phyloP scores from a whole-genome alignment of 1,140 invertebrate species.

The Drosophila nasuta region DNA sequence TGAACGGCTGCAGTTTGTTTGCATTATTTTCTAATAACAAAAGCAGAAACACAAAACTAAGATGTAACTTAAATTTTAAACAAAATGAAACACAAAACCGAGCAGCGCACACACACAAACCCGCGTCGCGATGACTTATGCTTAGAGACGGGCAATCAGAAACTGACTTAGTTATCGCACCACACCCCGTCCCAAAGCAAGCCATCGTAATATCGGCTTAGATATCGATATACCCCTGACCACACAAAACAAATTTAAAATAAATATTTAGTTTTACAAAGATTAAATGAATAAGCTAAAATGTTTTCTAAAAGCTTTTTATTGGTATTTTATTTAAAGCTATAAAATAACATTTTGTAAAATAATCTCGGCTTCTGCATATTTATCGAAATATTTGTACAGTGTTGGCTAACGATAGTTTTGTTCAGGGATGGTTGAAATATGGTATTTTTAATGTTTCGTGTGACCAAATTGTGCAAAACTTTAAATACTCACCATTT shows the following conservation, averaged over 20 bases:
- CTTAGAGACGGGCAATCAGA: constrained; percentile 39
- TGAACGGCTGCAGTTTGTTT: constrained; percentile 8
- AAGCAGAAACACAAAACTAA: constrained; percentile 51
- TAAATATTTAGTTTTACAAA: not conserved
- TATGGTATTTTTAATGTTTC: not conserved
- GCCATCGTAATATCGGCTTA: not conserved
- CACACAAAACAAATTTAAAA: not conserved
- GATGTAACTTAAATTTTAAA: constrained; percentile 54
- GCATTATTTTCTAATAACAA: constrained; percentile 58
- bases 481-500: constrained; percentile 21
- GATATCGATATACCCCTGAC: constrained; percentile 20
- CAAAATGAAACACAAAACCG: constrained; percentile 54
- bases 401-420: constrained; percentile 34
- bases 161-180: constrained; percentile 48
- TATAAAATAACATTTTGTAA: not conserved
- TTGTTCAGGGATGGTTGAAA: not conserved
- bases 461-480: not conserved
- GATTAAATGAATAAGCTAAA: no score
- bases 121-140: constrained; percentile 52
- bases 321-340: not conserved
- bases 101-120: constrained; percentile 37
- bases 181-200: constrained; percentile 40
- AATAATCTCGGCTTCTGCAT: not conserved
- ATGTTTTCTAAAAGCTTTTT: not conserved
- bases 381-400: not conserved